Base-by-base conservation (phyloP, 2,113 vertebrate species). In the Mastomys coucha region DNA sequence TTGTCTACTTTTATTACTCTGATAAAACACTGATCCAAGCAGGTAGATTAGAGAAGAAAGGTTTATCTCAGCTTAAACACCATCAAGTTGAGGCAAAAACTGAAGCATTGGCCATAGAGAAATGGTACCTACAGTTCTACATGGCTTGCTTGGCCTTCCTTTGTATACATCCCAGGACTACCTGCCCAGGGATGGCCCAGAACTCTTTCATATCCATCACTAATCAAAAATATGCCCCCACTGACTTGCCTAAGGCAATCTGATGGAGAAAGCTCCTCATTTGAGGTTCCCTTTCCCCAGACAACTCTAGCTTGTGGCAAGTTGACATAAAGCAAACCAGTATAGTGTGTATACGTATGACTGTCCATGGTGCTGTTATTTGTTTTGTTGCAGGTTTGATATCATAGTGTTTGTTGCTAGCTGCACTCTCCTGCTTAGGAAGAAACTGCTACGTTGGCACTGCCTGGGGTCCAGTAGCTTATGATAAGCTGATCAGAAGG, bases 401-500 rank as follows among this genome's bases (percentile, higher is more conserved):
- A 56, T 80, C 82, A 58, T 11, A 63, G 9, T 69, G 14, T 88
- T 58, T 76, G 20, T 31, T 80, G 33, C 17, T 31, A 16, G 49
- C 17, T 84, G 9, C 33, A 49, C 2, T 73, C 28, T 91, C 7
- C 0, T 75, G 36, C 36, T 92, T 87, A 91, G 28, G 36, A 86
- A 91, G 78, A 89, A 91, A 76, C 36, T 84, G 36, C 12, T 82
- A 49, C 87, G 53, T 13, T 33, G 22, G 4, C 9, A 26, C 70
- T 93, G 84, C 60, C 92, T 85, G 51, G 28, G 45, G 60, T 89
- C 60, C 51, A 14, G 36, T 17, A 82, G 78, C 31, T 60, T 53
- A 16, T 82, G 33, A 65, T 49, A 93, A 56, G 42, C 39, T 63
- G n/a, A 89, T 96, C 45, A 80, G 87, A 88, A 91, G 63, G 56